phyloP scores from a whole-genome alignment of 2,113 vertebrate species.

The Apus apus region DNA sequence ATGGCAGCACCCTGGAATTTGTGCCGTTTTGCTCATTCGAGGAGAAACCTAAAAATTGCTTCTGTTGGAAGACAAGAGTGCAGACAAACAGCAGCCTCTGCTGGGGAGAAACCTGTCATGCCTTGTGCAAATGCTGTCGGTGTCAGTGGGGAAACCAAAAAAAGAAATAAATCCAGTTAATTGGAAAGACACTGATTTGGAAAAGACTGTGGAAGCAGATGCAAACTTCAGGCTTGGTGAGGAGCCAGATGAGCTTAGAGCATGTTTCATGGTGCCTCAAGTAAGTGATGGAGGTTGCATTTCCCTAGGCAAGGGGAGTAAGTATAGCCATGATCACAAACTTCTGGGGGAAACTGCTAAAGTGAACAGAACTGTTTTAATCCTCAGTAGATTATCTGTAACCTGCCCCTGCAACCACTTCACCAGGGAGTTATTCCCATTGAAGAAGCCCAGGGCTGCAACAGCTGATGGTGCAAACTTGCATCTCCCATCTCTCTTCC shows the following conservation, averaged over 20 bases:
- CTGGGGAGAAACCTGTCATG: neutral
- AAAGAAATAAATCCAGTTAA: neutral
- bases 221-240: neutral
- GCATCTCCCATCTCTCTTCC: neutral
- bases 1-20: neutral
- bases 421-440: neutral
- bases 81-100: constrained; percentile 51
- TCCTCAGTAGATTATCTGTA: neutral
- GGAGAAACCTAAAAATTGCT: neutral
- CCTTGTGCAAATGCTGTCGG: neutral
- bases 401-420: neutral
- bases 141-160: neutral
- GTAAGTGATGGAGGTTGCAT: neutral
- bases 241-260: neutral
- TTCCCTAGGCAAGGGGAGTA: neutral
- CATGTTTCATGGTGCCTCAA: neutral
- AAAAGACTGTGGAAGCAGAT: neutral
- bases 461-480: rapidly evolving
- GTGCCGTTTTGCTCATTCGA: neutral
- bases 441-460: neutral
- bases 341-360: neutral
- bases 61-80: neutral
- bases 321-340: neutral
- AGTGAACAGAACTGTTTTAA: neutral
- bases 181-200: neutral